A percentile compares a stretch with the other conserved stretches of the same genome.
phyloP scores from a whole-genome alignment of 1,140 invertebrate genomes.

The Ditylenchus dipsaci region DNA sequence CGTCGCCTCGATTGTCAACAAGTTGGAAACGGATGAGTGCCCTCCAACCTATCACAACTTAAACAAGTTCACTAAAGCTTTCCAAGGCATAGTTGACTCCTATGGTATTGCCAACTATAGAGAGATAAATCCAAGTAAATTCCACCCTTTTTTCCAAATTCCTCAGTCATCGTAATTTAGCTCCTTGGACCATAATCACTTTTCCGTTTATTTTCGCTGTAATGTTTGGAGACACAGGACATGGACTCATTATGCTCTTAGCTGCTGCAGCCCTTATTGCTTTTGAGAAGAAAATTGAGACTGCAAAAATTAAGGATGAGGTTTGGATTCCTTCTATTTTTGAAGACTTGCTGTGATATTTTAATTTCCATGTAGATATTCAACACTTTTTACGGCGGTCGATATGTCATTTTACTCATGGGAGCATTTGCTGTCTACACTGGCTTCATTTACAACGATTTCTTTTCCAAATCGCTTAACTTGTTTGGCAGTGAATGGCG shows the following conservation, averaged over 20 bases:
- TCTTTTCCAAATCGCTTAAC: constrained; percentile 91
- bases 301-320: constrained; percentile 68
- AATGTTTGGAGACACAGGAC: constrained; percentile 88
- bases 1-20: constrained; percentile 61
- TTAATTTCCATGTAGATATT: constrained; percentile 72
- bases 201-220: constrained; percentile 88
- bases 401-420: constrained; percentile 95
- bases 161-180: constrained; percentile 32
- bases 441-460: constrained; percentile 92
- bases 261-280: constrained; percentile 74
- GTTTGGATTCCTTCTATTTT: constrained; percentile 46
- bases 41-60: neutral
- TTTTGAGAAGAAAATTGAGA: constrained; percentile 73
- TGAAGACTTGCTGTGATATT: neutral
- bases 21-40: constrained; percentile 45
- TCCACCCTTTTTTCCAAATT: neutral
- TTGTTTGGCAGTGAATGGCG: constrained; percentile 83
- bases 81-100: neutral
- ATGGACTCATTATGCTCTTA: constrained; percentile 73
- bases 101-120: neutral
- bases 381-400: constrained; percentile 91
- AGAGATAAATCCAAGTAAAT: neutral
- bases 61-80: neutral
- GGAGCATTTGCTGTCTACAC: constrained; percentile 92
- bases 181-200: constrained; percentile 84